A percentile compares a stretch with the other conserved stretches of the same genome.
phyloP scores from a whole-genome alignment of 2,113 vertebrate genomes.

The Connochaetes taurinus region DNA sequence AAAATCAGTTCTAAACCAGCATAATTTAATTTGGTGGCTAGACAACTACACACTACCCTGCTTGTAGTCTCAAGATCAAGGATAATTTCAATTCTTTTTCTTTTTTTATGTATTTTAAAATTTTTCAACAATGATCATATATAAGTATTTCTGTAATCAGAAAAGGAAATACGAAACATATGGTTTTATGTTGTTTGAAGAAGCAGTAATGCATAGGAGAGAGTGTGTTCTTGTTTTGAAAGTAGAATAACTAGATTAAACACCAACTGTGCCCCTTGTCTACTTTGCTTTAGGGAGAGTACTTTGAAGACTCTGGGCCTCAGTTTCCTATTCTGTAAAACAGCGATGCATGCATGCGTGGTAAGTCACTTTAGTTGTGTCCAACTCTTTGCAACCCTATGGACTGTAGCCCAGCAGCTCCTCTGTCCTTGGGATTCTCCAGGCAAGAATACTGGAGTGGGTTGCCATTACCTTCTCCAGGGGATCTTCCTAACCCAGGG shows the following conservation, averaged over 20 bases:
- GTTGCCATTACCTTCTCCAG: not conserved
- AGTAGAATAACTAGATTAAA: not conserved
- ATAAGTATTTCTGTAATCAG: not conserved
- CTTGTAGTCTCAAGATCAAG: not conserved
- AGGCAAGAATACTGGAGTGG: not conserved
- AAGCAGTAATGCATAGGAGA: not conserved
- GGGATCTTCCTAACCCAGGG: not conserved
- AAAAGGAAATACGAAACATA: not conserved
- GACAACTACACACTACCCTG: not conserved
- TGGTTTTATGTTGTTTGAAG: not conserved
- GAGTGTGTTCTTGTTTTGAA: not conserved
- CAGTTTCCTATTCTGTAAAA: not conserved
- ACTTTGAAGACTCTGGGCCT: not conserved
- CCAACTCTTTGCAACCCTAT: not conserved
- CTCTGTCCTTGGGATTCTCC: not conserved
- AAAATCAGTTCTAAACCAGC: not conserved
- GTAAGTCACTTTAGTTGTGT: not conserved
- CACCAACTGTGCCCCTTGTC: not conserved
- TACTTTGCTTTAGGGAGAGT: not conserved
- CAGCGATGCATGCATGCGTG: fast-evolving
- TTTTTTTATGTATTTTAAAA: not conserved
- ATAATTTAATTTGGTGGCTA: not conserved
- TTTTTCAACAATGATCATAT: not conserved
- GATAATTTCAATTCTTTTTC: not conserved
- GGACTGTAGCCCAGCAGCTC: not conserved